phyloP scores from a whole-genome alignment of 2,888 invertebrate species.

The Smittia sp. region DNA sequence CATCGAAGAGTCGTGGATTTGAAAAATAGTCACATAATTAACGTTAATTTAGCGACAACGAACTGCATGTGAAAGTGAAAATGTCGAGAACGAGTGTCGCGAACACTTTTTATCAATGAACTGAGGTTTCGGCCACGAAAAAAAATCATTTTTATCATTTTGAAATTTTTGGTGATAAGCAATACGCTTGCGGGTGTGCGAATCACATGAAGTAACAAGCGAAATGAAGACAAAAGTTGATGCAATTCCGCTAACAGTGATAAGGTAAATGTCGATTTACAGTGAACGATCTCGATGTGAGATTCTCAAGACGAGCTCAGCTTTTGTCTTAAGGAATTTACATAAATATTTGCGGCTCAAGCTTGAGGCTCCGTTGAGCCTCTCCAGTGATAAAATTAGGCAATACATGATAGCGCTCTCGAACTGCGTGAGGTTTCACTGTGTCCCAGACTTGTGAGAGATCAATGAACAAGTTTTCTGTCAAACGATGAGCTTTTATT shows the following conservation, averaged over 20 bases:
- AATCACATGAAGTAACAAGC: constrained; percentile 1
- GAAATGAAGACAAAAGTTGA: constrained; percentile 31
- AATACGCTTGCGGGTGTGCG: constrained; percentile 8
- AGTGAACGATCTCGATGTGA: neutral
- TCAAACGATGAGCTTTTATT: constrained; percentile 14
- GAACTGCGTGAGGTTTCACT: neutral
- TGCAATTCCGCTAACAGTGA: constrained; percentile 39
- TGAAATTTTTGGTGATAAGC: constrained; percentile 17
- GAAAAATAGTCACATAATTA: neutral
- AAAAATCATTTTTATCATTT: constrained; percentile 9
- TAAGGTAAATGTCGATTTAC: constrained; percentile 23
- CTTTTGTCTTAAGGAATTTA: too few relatives aligned
- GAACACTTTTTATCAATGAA: neutral
- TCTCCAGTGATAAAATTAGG: neutral
- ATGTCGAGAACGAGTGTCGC: neutral
- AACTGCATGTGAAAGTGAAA: neutral
- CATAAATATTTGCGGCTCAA: too few relatives aligned
- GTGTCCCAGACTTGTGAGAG: neutral
- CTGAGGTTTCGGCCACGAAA: neutral
- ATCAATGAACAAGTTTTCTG: neutral
- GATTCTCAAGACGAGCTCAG: too few relatives aligned
- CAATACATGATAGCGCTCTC: neutral
- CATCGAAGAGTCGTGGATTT: neutral
- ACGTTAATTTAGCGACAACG: neutral
- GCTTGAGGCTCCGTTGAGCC: too few relatives aligned